Evolutionary conservation across 2,888 invertebrate species (phyloP).

Genomic region (Lasioglossum calceatum): DNA sequence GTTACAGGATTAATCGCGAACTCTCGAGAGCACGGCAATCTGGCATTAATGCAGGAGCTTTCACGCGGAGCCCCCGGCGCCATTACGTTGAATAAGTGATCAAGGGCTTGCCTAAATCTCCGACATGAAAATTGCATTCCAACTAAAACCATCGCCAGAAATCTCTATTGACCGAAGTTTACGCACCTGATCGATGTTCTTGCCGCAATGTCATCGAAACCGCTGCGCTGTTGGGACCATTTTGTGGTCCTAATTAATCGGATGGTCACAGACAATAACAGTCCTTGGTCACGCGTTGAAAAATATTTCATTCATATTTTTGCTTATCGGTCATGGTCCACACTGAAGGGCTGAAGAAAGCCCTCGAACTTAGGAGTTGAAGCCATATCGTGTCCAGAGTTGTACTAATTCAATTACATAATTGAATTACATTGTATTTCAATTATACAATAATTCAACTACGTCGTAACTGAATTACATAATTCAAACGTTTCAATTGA

Average conservation of each 20-base stretch:
- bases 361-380: too few species aligned
- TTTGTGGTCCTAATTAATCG: background rate
- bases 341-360: too few species aligned
- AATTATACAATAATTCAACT: too few species aligned
- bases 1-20: conserved; percentile 10
- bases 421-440: too few species aligned
- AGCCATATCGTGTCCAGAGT: too few species aligned
- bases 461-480: too few species aligned
- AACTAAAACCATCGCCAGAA: background rate
- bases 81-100: conserved; percentile 18
- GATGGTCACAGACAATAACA: background rate
- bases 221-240: background rate
- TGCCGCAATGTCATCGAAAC: background rate
- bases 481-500: too few species aligned
- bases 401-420: too few species aligned
- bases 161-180: background rate
- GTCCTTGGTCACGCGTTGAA: background rate
- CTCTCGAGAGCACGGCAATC: conserved; percentile 11
- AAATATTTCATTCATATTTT: too few species aligned
- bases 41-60: conserved; percentile 15
- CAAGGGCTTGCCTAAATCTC: conserved; percentile 13
- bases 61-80: background rate
- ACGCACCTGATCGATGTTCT: background rate
- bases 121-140: conserved; percentile 11
- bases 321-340: too few species aligned